phyloP scores from a whole-genome alignment of 2,797 vertebrate genomes.

The Acipenser ruthenus region DNA sequence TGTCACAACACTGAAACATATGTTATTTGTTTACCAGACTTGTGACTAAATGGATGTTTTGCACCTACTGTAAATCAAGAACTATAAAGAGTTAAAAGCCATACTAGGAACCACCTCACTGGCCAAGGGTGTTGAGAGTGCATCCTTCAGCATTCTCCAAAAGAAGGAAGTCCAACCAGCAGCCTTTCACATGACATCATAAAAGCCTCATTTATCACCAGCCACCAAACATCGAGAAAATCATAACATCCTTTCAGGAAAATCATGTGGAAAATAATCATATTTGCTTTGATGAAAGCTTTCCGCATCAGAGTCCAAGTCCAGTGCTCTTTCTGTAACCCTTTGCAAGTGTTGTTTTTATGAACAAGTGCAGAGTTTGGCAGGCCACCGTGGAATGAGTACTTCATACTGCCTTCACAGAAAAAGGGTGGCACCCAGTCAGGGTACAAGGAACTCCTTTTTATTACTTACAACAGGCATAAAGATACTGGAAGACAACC shows the following conservation, averaged over 20 bases:
- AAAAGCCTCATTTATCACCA: constrained; percentile 88
- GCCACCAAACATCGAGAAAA: constrained; percentile 85
- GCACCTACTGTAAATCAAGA: too few species aligned
- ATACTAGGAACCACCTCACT: constrained; percentile 21
- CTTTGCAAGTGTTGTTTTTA: constrained; percentile 41
- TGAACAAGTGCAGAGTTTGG: not conserved
- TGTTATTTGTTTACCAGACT: too few species aligned
- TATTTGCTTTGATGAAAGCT: constrained; percentile 81
- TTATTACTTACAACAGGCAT: too few species aligned
- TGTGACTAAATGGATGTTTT: too few species aligned
- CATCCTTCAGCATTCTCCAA: constrained; percentile 46
- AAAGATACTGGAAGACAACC: too few species aligned
- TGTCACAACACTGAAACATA: too few species aligned
- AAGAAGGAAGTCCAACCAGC: constrained; percentile 71
- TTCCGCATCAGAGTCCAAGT: constrained; percentile 45
- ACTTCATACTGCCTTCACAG: too few species aligned
- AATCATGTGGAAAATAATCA: constrained; percentile 92
- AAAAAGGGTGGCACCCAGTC: too few species aligned
- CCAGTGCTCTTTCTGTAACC: constrained; percentile 43
- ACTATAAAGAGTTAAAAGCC: not conserved
- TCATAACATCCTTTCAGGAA: constrained; percentile 99
- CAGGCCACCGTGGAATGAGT: not conserved
- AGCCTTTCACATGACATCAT: constrained; percentile 89
- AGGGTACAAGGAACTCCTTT: too few species aligned
- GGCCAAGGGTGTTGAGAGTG: constrained; percentile 41